Conservation (phyloP, 2,888 invertebrate genomes). For the Chelonus formosanus region DNA sequence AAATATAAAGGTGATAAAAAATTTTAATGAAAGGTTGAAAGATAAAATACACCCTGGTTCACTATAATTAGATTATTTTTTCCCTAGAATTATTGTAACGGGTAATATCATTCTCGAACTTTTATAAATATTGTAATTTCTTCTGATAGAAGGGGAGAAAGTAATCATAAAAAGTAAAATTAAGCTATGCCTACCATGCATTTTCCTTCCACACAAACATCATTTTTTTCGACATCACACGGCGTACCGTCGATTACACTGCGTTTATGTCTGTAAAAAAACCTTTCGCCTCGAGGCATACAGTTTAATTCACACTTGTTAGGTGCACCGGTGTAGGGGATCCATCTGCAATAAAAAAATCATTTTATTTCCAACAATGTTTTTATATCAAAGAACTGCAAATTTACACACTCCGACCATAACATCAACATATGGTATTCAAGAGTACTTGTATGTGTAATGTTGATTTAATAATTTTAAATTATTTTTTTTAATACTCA, state of each 20-base stretch:
- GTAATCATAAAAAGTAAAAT: no score
- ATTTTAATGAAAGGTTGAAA: no score
- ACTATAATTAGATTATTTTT: no score
- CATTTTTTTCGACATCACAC: constrained; percentile 82
- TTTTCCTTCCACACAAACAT: constrained; percentile 93
- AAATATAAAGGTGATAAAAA: no score
- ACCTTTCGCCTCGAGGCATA: constrained; percentile 89
- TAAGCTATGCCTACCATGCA: constrained; percentile 76
- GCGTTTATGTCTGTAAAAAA: constrained; percentile 86
- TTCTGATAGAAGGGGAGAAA: no score
- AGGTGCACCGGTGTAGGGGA: constrained; percentile 86
- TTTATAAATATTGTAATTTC: no score
- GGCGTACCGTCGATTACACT: constrained; percentile 86
- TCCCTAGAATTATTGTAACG: no score
- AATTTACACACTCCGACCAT: no score
- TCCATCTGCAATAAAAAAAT: constrained; percentile 72
- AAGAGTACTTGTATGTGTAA: constrained; percentile 18
- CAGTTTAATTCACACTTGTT: constrained; percentile 96
- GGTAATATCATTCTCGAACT: no score
- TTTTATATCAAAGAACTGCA: constrained; percentile 18
- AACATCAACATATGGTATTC: constrained; percentile 5
- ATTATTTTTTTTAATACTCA: constrained; percentile 65
- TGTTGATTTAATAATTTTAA: no score
- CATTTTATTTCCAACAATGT: constrained; percentile 18
- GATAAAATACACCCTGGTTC: no score